Conservation (phyloP, 2,797 vertebrate species). For the Hybognathus amarus region DNA sequence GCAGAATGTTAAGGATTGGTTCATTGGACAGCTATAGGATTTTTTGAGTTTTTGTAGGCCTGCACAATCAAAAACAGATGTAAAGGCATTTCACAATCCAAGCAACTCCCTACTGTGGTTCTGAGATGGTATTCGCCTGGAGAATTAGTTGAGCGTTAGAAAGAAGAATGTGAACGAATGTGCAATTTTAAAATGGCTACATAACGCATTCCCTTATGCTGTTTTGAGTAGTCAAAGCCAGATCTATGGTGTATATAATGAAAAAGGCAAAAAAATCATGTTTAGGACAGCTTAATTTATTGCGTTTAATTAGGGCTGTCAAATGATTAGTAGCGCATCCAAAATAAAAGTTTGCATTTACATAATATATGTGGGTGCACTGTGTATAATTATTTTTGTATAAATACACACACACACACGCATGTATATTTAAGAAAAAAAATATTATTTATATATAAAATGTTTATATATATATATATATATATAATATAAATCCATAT, state of each 20-base stretch:
- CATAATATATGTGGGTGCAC: too few species aligned
- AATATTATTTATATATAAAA: too few species aligned
- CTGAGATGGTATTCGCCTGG: conserved; percentile 38
- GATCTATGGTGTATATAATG: not conserved
- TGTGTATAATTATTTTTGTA: too few species aligned
- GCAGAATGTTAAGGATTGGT: conserved; percentile 76
- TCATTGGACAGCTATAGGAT: conserved; percentile 62
- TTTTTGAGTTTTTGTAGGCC: conserved; percentile 27
- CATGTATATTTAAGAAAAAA: too few species aligned
- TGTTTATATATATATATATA: too few species aligned
- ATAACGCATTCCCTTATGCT: not conserved
- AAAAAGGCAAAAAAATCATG: not conserved
- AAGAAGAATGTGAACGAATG: conserved; percentile 9
- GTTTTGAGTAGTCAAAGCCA: not conserved
- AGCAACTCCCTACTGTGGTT: conserved; percentile 49
- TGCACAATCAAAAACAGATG: conserved; percentile 57
- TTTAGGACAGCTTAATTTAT: conserved; percentile 31
- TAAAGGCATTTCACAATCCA: conserved; percentile 28
- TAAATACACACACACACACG: too few species aligned
- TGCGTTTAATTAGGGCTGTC: too few species aligned
- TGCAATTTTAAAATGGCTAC: conserved; percentile 10
- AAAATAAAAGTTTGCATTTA: too few species aligned
- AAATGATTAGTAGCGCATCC: too few species aligned
- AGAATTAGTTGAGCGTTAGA: conserved; percentile 21
- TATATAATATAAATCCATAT: too few species aligned